A percentile compares a stretch with the other conserved stretches of the same genome.
These are phyloP conservation scores for Indicator maculatus DNA, from an alignment of 2,113 vertebrate genomes.

Conservation along the genomic window DNA sequence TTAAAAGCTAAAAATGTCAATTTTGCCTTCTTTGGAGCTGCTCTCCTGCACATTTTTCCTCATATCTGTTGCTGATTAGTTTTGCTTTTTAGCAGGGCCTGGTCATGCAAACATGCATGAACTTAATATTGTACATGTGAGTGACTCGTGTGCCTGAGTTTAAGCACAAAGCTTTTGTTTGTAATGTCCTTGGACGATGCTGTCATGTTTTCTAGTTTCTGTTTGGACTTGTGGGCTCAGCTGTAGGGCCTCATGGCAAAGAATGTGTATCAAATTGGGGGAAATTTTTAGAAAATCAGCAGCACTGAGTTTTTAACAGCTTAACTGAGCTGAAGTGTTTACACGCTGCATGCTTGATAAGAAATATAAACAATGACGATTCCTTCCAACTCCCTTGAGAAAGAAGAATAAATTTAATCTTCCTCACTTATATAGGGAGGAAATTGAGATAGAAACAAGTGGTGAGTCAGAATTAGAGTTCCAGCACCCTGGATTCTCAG, in stretches of 20 bases:
- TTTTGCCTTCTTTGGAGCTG: not conserved
- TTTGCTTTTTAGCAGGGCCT: not conserved
- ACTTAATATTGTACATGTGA: not conserved
- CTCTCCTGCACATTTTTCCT: rapidly evolving
- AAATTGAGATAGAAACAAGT: not conserved
- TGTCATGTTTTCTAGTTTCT: not conserved
- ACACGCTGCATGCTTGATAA: not conserved
- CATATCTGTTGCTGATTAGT: not conserved
- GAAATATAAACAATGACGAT: not conserved
- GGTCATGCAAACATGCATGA: rapidly evolving
- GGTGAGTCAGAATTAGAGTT: slow-evolving; percentile 10
- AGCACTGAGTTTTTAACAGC: not conserved
- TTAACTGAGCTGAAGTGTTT: not conserved
- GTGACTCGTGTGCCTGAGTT: not conserved
- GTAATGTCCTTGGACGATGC: not conserved
- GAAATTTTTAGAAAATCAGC: not conserved
- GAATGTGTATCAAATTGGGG: not conserved
- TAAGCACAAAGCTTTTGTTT: rapidly evolving
- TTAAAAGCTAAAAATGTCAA: not conserved
- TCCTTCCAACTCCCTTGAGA: not conserved
- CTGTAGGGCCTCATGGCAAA: not conserved
- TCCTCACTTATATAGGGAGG: not conserved
- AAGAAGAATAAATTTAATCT: slow-evolving; percentile 7
- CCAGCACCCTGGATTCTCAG: not conserved
- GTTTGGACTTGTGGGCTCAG: not conserved